Conservation (phyloP, 2,113 vertebrate species). For the Nycticryphes semicollaris region DNA sequence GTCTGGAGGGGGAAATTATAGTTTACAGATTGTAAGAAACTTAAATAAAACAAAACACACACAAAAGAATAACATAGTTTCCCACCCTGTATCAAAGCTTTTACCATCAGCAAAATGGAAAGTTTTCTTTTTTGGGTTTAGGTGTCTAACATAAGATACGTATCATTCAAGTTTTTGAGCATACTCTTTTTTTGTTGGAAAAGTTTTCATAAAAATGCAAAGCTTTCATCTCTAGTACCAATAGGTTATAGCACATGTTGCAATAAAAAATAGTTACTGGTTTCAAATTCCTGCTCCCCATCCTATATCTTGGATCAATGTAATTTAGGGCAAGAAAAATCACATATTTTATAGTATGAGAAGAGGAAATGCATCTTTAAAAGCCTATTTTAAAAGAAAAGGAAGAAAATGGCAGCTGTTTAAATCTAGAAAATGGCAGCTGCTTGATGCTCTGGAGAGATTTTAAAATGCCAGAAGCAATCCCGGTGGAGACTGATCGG, state of each 20-base stretch:
- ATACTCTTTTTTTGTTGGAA: neutral
- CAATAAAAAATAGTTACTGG: neutral
- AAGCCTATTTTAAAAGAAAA: slow-evolving; percentile 25
- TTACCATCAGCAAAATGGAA: neutral
- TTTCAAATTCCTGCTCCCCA: neutral
- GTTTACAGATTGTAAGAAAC: neutral
- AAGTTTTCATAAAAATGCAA: neutral
- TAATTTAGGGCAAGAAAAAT: slow-evolving; percentile 15
- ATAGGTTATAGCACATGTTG: neutral
- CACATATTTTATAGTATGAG: neutral
- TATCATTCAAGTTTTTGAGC: neutral
- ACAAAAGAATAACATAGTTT: neutral
- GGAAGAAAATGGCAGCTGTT: slow-evolving; percentile 60
- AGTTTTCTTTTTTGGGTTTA: neutral
- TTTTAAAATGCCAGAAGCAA: slow-evolving; percentile 46
- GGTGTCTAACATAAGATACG: neutral
- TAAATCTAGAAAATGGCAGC: slow-evolving; percentile 60
- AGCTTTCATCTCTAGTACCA: neutral
- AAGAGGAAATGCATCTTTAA: slow-evolving; percentile 25
- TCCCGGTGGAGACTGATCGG: slow-evolving; percentile 25
- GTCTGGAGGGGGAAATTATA: slow-evolving; percentile 23
- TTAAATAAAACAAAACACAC: neutral
- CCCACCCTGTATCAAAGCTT: neutral
- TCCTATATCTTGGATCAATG: neutral
- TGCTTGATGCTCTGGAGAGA: slow-evolving; percentile 55